Percentiles rank a stretch among this genome's conserved stretches.
These are phyloP conservation scores for Eulemur macaco DNA, from an alignment of 2,113 vertebrate species.

Conservation along the genomic window DNA sequence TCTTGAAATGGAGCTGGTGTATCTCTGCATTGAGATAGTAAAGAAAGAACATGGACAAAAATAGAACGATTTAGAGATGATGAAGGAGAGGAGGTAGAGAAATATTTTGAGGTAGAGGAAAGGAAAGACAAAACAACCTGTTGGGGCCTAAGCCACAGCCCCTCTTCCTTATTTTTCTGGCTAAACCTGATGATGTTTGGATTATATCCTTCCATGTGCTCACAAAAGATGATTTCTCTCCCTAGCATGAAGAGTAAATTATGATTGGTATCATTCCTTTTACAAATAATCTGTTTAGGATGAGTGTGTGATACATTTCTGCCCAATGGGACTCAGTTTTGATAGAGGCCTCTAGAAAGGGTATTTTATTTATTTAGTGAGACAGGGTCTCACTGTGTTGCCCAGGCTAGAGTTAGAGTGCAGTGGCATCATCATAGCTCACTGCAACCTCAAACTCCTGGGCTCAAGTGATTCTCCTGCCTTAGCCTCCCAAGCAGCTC, in stretches of 20 bases:
- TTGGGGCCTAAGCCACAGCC: neutral
- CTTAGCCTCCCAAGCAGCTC: no score
- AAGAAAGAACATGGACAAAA: neutral
- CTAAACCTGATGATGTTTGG: neutral
- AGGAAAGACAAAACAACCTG: neutral
- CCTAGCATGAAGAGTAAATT: neutral
- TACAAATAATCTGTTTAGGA: slow-evolving; percentile 4
- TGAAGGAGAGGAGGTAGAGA: neutral
- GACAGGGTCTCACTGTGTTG: no score
- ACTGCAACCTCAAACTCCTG: no score
- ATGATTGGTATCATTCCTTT: neutral
- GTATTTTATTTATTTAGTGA: no score
- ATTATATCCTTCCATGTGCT: neutral
- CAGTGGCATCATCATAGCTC: no score
- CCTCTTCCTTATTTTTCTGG: neutral
- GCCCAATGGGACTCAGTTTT: neutral
- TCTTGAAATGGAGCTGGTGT: neutral
- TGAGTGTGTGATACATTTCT: neutral
- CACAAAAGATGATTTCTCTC: slow-evolving; percentile 15
- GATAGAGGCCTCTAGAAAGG: neutral
- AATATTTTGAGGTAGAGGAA: neutral
- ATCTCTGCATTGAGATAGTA: neutral
- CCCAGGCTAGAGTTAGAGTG: no score
- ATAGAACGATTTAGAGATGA: neutral
- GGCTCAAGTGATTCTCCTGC: no score